Conservation (phyloP, 2,888 invertebrate genomes). For the Heliconius cydno region DNA sequence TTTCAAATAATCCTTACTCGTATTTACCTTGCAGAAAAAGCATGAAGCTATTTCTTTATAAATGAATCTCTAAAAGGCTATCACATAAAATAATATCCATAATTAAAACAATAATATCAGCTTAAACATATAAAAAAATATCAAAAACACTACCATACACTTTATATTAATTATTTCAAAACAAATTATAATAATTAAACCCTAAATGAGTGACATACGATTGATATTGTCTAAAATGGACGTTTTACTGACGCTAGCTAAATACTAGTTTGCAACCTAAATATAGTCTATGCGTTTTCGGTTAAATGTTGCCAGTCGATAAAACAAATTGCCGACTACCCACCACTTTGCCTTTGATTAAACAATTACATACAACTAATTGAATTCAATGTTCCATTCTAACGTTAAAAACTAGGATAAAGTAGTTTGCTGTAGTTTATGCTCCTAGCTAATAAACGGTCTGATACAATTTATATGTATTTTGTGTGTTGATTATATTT, state of each 20-base stretch:
- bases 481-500: not conserved
- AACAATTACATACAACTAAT: conserved; percentile 38
- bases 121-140: not conserved
- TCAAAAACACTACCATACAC: not conserved
- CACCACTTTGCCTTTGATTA: conserved; percentile 33
- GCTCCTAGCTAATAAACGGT: not conserved
- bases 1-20: no score
- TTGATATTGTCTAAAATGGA: not conserved
- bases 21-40: no score
- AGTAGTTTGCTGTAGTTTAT: conserved; percentile 11
- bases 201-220: not conserved
- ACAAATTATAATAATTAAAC: not conserved
- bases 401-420: conserved; percentile 28
- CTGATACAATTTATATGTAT: not conserved
- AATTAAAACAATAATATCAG: not conserved
- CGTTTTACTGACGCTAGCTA: conserved; percentile 1
- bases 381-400: conserved; percentile 33
- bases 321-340: conserved; percentile 32
- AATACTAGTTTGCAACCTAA: conserved; percentile 2
- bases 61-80: no score
- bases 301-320: conserved; percentile 9
- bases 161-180: not conserved
- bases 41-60: no score
- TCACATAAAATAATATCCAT: not conserved
- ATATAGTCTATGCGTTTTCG: conserved; percentile 2